Conservation (phyloP, 2,888 invertebrate species). For the Dryadula phaetusa region DNA sequence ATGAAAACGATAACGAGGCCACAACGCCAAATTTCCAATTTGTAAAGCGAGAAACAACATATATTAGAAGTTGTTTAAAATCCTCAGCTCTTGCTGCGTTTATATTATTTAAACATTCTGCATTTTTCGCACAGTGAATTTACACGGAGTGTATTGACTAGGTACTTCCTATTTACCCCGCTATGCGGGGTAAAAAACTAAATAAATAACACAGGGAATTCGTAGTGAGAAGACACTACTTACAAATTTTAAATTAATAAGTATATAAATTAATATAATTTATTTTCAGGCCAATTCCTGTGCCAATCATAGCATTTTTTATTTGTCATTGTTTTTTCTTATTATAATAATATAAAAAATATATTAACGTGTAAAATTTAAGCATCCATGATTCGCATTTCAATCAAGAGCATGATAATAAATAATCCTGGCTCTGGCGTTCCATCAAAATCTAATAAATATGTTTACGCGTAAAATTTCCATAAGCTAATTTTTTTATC, state of each 20-base stretch:
- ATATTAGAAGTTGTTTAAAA: conserved; percentile 34
- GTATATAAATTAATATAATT: no score
- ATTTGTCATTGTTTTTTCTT: no score
- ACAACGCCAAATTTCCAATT: conserved; percentile 46
- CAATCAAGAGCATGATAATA: conserved; percentile 11
- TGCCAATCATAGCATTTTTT: no score
- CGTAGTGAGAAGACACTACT: no score
- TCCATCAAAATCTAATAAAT: conserved; percentile 40
- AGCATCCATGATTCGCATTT: background rate
- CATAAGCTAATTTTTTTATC: conserved; percentile 39
- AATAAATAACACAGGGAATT: no score
- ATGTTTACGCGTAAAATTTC: conserved; percentile 34
- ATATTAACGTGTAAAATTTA: background rate
- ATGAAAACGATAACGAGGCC: conserved; percentile 67
- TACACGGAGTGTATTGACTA: no score
- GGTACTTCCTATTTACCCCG: no score
- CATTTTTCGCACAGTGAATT: no score
- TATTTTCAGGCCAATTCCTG: no score
- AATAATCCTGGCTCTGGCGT: conserved; percentile 10
- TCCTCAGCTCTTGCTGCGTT: background rate
- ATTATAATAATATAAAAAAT: no score
- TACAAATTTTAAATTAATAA: no score
- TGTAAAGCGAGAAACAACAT: conserved; percentile 41
- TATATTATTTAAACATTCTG: background rate
- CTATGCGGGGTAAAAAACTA: no score